Evolutionary conservation across 2,113 vertebrate species (phyloP).

Genomic region (Lontra canadensis): DNA sequence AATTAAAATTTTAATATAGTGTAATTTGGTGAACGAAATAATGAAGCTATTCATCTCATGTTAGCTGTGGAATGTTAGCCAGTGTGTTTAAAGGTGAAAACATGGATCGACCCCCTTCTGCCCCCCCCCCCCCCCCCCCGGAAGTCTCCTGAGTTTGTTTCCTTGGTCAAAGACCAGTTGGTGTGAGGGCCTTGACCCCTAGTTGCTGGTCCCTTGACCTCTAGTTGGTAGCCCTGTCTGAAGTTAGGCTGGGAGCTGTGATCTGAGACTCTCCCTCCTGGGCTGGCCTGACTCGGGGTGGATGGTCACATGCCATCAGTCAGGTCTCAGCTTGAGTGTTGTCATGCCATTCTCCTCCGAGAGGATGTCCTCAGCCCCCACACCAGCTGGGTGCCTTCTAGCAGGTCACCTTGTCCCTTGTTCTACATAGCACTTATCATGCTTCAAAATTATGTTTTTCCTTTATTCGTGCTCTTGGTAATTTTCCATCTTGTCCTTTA

Average conservation of each 20-base stretch:
- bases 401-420: background rate
- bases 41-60: background rate
- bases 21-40: conserved; percentile 58
- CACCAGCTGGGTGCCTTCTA: fast-evolving
- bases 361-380: background rate
- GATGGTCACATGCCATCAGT: background rate
- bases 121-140: fast-evolving
- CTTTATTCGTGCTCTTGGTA: background rate
- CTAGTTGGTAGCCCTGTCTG: background rate
- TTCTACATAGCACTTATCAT: no score
- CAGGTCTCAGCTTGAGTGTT: background rate
- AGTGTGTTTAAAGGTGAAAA: background rate
- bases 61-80: background rate
- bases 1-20: conserved; percentile 61
- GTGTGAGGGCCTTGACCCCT: background rate
- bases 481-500: background rate
- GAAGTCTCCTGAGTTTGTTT: background rate
- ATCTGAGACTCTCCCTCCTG: background rate
- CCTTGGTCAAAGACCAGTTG: background rate
- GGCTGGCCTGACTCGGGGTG: background rate
- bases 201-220: background rate
- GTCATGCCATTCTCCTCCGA: background rate
- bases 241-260: background rate
- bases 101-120: background rate
- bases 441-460: background rate